Evolutionary conservation across 2,797 vertebrate genomes (phyloP).

Genomic region (Natrix natrix): DNA sequence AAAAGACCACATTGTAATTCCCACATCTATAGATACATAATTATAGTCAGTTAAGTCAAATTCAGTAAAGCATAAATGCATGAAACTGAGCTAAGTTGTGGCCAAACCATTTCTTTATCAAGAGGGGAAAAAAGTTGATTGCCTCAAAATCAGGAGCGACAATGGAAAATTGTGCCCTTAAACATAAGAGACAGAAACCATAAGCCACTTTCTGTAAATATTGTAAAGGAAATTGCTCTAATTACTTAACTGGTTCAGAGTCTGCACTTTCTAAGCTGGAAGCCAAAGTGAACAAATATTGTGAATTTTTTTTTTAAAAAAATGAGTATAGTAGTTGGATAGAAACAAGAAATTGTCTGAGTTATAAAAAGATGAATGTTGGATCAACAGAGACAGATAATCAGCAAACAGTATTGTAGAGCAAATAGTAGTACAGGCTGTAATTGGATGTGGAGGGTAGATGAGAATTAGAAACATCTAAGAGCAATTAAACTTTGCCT

Average conservation of each 20-base stretch:
- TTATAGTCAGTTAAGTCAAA: background rate
- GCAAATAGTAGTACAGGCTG: background rate
- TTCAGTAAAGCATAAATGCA: background rate
- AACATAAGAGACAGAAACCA: background rate
- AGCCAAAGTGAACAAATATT: slow-evolving; percentile 32
- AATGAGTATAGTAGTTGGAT: background rate
- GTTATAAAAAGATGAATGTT: slow-evolving; percentile 11
- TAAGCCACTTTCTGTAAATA: slow-evolving; percentile 8
- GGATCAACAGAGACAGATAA: slow-evolving; percentile 10
- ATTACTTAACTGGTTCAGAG: background rate
- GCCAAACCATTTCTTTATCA: background rate
- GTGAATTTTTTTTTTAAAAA: background rate
- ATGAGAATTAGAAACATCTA: background rate
- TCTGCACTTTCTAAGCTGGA: background rate
- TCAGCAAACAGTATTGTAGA: slow-evolving; percentile 23
- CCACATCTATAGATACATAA: background rate
- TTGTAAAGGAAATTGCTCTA: background rate
- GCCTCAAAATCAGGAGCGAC: background rate
- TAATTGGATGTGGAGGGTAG: background rate
- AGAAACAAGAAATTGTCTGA: background rate
- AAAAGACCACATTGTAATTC: background rate
- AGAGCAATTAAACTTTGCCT: background rate
- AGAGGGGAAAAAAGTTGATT: background rate
- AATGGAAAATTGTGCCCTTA: slow-evolving; percentile 5
- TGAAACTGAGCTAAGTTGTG: background rate